phyloP scores from a whole-genome alignment of 2,113 vertebrate species.

The Dryoscopus gambensis region DNA sequence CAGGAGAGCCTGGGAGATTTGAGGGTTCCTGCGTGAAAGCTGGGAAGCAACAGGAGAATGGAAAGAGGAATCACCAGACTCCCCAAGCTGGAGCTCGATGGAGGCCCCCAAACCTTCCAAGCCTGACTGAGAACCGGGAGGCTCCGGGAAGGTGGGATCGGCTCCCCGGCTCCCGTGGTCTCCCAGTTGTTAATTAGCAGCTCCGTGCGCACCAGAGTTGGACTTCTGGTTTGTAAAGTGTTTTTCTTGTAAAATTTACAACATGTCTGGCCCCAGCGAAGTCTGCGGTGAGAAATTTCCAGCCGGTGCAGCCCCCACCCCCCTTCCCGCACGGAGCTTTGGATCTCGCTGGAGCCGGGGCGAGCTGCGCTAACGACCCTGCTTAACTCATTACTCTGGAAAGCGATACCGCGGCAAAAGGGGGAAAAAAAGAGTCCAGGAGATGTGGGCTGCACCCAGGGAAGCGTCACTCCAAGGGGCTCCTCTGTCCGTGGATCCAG shows the following conservation, averaged over 20 bases:
- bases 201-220: neutral
- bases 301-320: neutral
- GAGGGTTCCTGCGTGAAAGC: neutral
- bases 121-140: neutral
- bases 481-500: neutral
- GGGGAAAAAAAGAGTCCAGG: neutral
- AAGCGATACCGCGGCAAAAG: neutral
- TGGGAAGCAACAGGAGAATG: neutral
- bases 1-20: neutral
- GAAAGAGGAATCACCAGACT: neutral
- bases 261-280: constrained; percentile 48
- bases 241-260: constrained; percentile 64
- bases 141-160: neutral
- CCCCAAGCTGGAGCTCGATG: fast-evolving
- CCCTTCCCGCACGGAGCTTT: neutral
- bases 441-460: neutral
- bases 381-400: neutral
- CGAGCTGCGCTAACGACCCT: neutral
- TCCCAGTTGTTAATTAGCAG: constrained; percentile 20
- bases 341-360: neutral
- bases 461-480: neutral
- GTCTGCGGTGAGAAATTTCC: constrained; percentile 48
- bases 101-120: neutral
- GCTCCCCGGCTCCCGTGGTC: neutral
- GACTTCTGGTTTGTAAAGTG: constrained; percentile 45